Evolutionary conservation across 2,888 invertebrate genomes (phyloP), one percentile per base, ranked within the genome.

Genomic region (Eretmocerus hayati): DNA sequence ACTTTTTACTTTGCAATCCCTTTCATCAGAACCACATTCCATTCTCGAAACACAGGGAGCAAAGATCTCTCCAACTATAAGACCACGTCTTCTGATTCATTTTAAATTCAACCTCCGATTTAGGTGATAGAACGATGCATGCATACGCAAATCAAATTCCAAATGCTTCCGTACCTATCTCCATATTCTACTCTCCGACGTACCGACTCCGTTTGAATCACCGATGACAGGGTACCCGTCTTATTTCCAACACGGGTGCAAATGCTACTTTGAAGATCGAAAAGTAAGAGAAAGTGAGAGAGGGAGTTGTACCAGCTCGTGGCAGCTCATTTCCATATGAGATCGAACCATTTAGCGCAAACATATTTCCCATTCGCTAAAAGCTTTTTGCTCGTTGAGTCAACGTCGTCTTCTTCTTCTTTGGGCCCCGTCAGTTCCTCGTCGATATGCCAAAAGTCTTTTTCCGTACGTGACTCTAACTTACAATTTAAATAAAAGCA

Each of bases 401-500:
- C n/a, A n/a, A n/a, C n/a, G n/a, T n/a, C n/a, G n/a, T n/a, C n/a
- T n/a, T n/a, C 13, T 35, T 30, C 30, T 30, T 30, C 65, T 67
- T 60, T 62, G 66, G 67, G 67, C 65, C n/a, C 50, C 33, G 43
- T 42, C 26, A 15, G 31, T 41, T 30, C 33, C n/a, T n/a, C n/a
- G n/a, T n/a, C n/a, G n/a, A n/a, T n/a, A n/a, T 44, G 39, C 41
- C 42, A 35, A 31, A 20, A 49, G 42, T 19, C 26, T 9, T 15
- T 9, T 51, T 16, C 26, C 39, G 26, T 40, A 32, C 37, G 45
- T 33, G 32, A 50, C 63, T 64, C 66, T 71, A 69, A 70, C 70
- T 71, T 64, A 70, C 68, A 67, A 71, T 71, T 71, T 69, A 66
- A 71, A 71, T 70, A 70, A 71, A 70, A 71, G 71, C 71, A 69